Base-by-base conservation (phyloP, 64 coral and sea anemone species). In the Porites australiensis region DNA sequence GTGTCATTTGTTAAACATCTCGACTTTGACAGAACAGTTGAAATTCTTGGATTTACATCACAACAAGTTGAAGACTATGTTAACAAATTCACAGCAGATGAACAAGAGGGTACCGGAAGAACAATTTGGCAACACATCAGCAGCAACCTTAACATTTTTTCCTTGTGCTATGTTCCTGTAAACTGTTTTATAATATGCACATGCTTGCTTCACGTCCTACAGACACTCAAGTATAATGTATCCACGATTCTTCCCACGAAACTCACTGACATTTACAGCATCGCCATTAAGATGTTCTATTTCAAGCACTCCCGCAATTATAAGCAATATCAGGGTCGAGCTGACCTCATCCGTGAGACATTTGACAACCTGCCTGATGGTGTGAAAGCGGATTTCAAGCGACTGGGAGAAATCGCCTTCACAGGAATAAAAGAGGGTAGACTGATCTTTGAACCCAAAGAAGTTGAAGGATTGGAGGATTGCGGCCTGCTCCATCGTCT, bases 131-230 rank as follows among this genome's bases (percentile, higher is more conserved):
- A 78, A 50, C 54, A 70, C 16, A 91, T 95, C 53, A 58, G 79
- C 5, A 21, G 9, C 10, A 87, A 86, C 47, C 13, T 67, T 4
- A 90, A 95, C 75, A 50, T 95, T 13, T 71, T 86, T 20, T 73
- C 79, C 43, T 75, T 95, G 27, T 95, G 94, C 50, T 87, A 95
- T 66, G 16, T 91, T 78, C 94, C 94, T 22, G 66, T 95, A 13
- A 87, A 91, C 48, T 90, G 94, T 63, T 95, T 91, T 69, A 87
- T 95, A 19, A 62, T 95, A 72, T 91, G 94, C 87, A 67, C 47
- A 6, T 80, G 82, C 75, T 44, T 91, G 10, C 44, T 50, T 47
- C 23, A 79, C 12, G 11, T 61, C 6, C 4, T 50, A 19, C 48
- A 51, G 8, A 50, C 11, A 14, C 8, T 6, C 2, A 77, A 54